These are phyloP conservation scores for Creontiades dilutus DNA, from an alignment of 2,888 invertebrate species.

Conservation along the genomic window DNA sequence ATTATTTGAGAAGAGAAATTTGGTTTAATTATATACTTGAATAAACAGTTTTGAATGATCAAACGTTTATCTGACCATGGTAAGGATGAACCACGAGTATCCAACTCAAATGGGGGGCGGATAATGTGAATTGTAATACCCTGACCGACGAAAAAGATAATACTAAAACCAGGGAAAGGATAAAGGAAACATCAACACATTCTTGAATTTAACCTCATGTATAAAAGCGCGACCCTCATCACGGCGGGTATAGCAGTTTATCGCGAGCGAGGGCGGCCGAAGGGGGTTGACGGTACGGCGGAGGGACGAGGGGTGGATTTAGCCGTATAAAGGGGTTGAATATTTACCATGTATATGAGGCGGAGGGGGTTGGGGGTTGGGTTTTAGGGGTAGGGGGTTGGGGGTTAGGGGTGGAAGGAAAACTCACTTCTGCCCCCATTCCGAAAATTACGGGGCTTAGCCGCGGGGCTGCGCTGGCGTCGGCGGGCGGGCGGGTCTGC, in stretches of 20 bases:
- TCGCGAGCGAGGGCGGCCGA: not conserved
- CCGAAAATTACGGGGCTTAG: slow-evolving; percentile 15
- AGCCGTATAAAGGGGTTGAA: slow-evolving; percentile 3
- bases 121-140: not conserved
- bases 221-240: slow-evolving; percentile 32
- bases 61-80: too few relatives aligned
- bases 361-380: too few relatives aligned
- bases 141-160: not conserved
- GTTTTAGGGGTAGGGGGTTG: too few relatives aligned
- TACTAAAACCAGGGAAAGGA: not conserved
- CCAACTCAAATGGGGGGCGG: not conserved
- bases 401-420: slow-evolving; percentile 8
- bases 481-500: not conserved
- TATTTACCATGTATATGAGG: not conserved
- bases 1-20: too few relatives aligned
- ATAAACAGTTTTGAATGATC: too few relatives aligned
- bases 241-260: slow-evolving; percentile 15
- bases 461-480: slow-evolving; percentile 3
- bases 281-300: not conserved
- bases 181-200: slow-evolving; percentile 39
- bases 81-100: too few relatives aligned
- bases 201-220: slow-evolving; percentile 36
- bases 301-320: not conserved
- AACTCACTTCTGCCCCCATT: slow-evolving; percentile 13
- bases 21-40: too few relatives aligned